Percentiles rank a stretch among this genome's conserved stretches.
Evolutionary conservation across 2,113 vertebrate species (phyloP).

Genomic region (Prunella himalayana): DNA sequence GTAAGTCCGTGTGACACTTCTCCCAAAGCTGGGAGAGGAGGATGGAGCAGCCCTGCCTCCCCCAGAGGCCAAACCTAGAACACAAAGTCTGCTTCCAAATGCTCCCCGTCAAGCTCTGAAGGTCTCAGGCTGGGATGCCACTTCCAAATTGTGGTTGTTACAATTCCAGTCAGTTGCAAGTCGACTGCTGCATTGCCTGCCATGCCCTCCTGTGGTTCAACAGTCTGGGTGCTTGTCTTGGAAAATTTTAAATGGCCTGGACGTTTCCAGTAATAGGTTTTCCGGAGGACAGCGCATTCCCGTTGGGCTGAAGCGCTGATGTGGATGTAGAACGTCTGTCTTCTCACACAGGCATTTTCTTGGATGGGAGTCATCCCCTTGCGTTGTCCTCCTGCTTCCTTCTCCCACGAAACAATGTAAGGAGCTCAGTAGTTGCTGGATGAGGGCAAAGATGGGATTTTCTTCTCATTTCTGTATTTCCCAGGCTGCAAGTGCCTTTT

Average conservation of each 20-base stretch:
- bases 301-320: neutral
- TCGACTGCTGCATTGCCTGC: neutral
- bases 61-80: neutral
- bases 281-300: conserved; percentile 9
- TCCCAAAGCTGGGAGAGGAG: neutral
- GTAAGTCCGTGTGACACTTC: neutral
- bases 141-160: conserved; percentile 15
- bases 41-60: neutral
- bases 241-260: neutral
- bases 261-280: neutral
- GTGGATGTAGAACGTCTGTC: neutral
- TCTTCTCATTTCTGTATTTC: neutral
- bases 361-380: conserved; percentile 51
- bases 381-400: neutral
- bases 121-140: neutral
- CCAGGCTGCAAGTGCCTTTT: neutral
- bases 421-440: neutral
- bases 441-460: neutral
- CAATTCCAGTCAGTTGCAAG: conserved; percentile 29
- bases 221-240: neutral
- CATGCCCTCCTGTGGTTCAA: neutral
- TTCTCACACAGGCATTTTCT: conserved; percentile 33
- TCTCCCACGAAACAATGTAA: neutral
- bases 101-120: neutral
- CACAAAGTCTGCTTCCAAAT: neutral